Base-by-base conservation (phyloP, 2,888 invertebrate species). In the Drosophila lacicola region DNA sequence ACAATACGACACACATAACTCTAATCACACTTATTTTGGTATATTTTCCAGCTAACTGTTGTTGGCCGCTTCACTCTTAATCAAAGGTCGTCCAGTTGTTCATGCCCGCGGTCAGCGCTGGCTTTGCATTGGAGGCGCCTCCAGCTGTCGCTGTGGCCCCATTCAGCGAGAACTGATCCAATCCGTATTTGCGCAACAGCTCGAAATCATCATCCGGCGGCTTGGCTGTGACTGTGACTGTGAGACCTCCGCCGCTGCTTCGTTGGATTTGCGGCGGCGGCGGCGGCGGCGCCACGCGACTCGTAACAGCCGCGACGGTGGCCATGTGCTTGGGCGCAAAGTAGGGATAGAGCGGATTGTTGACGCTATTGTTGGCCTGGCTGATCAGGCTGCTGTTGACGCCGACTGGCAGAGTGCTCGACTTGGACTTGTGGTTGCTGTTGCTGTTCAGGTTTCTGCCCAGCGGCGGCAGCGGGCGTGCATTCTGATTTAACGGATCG, bases 401-500 rank as follows among this genome's bases (percentile, higher is more conserved):
- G 13, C 89, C 83, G 21, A 79, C 79, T n/a, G 91, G 91, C 78
- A 91, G 77, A 6, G 91, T 92, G 68, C 89, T 91, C 9, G 91
- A 90, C 78, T 90, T 92, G 10, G 78, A 51, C 13, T 78, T 74
- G 29, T 37, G 37, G 39, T 50, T 42, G 66, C 74, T 75, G 62
- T 46, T 69, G 41, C 74, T 75, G 62, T 46, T 69, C 39, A 75
- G 71, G 9, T 64, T 55, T 34, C 70, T 79, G 36, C 61, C 56
- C 14, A 87, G 36, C 37, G 82, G 62, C 10, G 92, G 92, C 66
- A 92, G 61, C 65, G 93, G 93, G 57, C 93, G 93, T 25, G 93
- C 92, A 80, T 92, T 92, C 76, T 91, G 90, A 86, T 92, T 93
- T 19, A 95, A 91, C 13, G 95, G 95, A 91, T 95, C 95, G 78